Evolutionary conservation across 2,888 invertebrate genomes (phyloP).

Genomic region (Mechanitis mazaeus): DNA sequence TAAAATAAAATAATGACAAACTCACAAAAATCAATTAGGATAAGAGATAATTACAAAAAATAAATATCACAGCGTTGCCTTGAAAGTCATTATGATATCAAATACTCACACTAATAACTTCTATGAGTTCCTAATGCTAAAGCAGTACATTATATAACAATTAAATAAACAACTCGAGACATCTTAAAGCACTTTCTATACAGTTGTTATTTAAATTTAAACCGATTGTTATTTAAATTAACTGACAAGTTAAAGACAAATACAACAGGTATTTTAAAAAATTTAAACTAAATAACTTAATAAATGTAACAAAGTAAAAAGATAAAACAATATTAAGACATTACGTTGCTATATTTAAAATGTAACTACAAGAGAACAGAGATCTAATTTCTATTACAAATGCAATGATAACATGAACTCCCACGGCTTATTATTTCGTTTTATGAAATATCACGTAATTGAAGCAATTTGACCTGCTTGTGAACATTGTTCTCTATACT

Average conservation of each 20-base stretch:
- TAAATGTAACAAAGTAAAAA: background rate
- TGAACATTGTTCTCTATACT: too few species aligned
- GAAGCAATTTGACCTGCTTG: slow-evolving; percentile 14
- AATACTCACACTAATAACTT: too few species aligned
- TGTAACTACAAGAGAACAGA: slow-evolving; percentile 11
- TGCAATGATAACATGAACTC: slow-evolving; percentile 22
- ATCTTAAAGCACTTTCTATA: background rate
- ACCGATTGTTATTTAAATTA: background rate
- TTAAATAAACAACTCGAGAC: background rate
- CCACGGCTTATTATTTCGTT: slow-evolving; percentile 24
- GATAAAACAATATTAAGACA: too few species aligned
- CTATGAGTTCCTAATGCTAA: background rate
- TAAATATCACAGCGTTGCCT: too few species aligned
- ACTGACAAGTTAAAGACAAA: background rate
- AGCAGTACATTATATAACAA: background rate
- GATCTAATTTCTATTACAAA: slow-evolving; percentile 21
- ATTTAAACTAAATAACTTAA: too few species aligned
- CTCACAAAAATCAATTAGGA: too few species aligned
- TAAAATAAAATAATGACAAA: too few species aligned
- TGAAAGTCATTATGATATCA: too few species aligned
- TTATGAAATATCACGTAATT: slow-evolving; percentile 19
- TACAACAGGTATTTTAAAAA: too few species aligned
- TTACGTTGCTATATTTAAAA: too few species aligned
- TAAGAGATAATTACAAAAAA: too few species aligned
- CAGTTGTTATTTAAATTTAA: background rate